Conservation (phyloP, 2,113 vertebrate species). For the Glaucomys volans region DNA sequence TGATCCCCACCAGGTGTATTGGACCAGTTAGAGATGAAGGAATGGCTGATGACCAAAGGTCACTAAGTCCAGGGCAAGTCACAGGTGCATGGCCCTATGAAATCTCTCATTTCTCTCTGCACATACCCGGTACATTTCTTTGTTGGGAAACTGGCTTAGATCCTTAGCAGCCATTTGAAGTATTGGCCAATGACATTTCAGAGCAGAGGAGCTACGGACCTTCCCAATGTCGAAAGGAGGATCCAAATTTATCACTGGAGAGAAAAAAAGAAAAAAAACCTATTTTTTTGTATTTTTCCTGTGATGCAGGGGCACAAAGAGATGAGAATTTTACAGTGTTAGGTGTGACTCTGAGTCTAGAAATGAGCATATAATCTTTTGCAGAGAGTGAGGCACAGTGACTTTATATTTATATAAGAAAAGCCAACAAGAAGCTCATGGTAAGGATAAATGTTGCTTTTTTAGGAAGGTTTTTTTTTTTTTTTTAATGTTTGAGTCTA, state of each 20-base stretch:
- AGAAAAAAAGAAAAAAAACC: conserved; percentile 65
- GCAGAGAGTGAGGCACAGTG: conserved; percentile 82
- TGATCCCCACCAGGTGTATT: too few relatives aligned
- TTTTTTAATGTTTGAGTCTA: conserved; percentile 74
- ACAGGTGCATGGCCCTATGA: too few relatives aligned
- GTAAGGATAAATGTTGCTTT: conserved; percentile 82
- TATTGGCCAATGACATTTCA: too few relatives aligned
- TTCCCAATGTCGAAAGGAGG: too few relatives aligned
- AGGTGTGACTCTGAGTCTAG: conserved; percentile 80
- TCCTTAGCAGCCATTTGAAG: too few relatives aligned
- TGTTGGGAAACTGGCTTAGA: too few relatives aligned
- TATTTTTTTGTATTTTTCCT: conserved; percentile 91
- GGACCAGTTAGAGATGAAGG: too few relatives aligned
- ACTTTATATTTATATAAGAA: conserved; percentile 85
- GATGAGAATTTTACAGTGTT: conserved; percentile 86
- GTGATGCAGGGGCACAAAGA: conserved; percentile 86
- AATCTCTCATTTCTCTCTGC: too few relatives aligned
- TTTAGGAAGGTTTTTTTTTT: conserved; percentile 78
- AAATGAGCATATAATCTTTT: conserved; percentile 84
- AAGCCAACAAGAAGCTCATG: conserved; percentile 83
- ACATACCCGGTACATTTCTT: too few relatives aligned
- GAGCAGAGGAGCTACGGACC: too few relatives aligned
- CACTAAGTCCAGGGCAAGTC: too few relatives aligned
- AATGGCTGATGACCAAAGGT: too few relatives aligned
- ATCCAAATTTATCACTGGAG: conserved; percentile 88